phyloP scores from a whole-genome alignment of 2,888 invertebrate species.

The Epistrophella euchroma region DNA sequence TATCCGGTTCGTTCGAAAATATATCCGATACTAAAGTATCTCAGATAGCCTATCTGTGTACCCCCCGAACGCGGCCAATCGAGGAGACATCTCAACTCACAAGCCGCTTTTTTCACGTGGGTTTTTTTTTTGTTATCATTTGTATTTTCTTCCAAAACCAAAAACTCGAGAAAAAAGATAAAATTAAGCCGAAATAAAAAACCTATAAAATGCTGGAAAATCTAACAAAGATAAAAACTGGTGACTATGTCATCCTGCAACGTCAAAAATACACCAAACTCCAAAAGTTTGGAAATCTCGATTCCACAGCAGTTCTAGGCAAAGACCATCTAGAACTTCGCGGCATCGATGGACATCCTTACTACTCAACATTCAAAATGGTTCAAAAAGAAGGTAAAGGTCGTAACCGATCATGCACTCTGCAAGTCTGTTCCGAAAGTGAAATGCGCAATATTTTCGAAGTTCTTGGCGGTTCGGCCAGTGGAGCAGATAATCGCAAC shows the following conservation, averaged over 20 bases:
- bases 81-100: neutral
- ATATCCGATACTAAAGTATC: too few relatives aligned
- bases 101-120: slow-evolving; percentile 27
- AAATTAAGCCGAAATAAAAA: neutral
- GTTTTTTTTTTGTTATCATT: slow-evolving; percentile 13
- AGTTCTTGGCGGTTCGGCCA: slow-evolving; percentile 87
- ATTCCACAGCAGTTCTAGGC: slow-evolving; percentile 87
- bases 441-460: slow-evolving; percentile 86
- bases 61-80: too few relatives aligned
- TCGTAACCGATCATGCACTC: slow-evolving; percentile 85
- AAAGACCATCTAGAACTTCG: slow-evolving; percentile 89
- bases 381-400: slow-evolving; percentile 85
- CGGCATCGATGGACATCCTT: slow-evolving; percentile 88
- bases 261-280: slow-evolving; percentile 91
- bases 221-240: slow-evolving; percentile 85
- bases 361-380: slow-evolving; percentile 91
- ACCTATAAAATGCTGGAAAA: slow-evolving; percentile 50
- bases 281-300: slow-evolving; percentile 88
- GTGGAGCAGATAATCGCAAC: slow-evolving; percentile 93
- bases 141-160: neutral
- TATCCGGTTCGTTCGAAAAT: too few relatives aligned
- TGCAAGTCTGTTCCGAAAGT: slow-evolving; percentile 85
- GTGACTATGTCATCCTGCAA: slow-evolving; percentile 91
- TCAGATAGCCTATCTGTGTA: too few relatives aligned
- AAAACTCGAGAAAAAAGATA: neutral